Base-by-base conservation (phyloP, 1,140 invertebrate genomes). In the Dreissena rostriformis region DNA sequence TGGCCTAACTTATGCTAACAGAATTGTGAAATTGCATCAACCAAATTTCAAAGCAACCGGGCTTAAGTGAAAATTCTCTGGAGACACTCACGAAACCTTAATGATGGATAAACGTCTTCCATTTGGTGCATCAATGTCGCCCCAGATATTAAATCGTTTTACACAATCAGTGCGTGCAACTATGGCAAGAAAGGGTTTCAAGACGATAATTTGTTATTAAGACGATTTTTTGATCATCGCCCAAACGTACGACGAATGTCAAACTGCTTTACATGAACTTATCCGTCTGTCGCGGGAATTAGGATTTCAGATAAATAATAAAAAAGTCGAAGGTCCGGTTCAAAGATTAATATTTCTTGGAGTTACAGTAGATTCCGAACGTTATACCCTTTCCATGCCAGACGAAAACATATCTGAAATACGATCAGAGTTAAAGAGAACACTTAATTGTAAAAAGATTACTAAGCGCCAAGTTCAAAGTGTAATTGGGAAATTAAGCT, bases 201-300 rank as follows among this genome's bases (percentile, higher is more conserved):
- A 7, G 8, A 28, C 53, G 10, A 55, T 73, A 49, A 55, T 82
- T 28, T 10, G 19, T 11, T 82, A 82, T 53, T 24, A 73, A 11
- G 79, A 82, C 22, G 79, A 82, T 67, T 73, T 82, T 82, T 15
- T 82, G 4, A 67, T 82, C 14, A 74, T 52, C 15, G 61, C 70
- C 5, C 8, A 82, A 65, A 66, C 68, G 12, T 82, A 66, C n/a
- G 70, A 73, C 51, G 57, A 73, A 61, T 82, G 79, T 24, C 0
- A 11, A 24, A 22, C 6, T 1, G 61, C 39, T 2, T 74, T 73
- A 51, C 28, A 49, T 14, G 63, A 19, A 19, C 53, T 63, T n/a
- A 8, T 73, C 8, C 1, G 15, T 15, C 22, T 80, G 1, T 52
- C 74, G 17, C 71, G 79, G 15, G 49, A 63, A 24, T 61, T 82